phyloP scores from a whole-genome alignment of 2,113 vertebrate species.

The Psophia crepitans region DNA sequence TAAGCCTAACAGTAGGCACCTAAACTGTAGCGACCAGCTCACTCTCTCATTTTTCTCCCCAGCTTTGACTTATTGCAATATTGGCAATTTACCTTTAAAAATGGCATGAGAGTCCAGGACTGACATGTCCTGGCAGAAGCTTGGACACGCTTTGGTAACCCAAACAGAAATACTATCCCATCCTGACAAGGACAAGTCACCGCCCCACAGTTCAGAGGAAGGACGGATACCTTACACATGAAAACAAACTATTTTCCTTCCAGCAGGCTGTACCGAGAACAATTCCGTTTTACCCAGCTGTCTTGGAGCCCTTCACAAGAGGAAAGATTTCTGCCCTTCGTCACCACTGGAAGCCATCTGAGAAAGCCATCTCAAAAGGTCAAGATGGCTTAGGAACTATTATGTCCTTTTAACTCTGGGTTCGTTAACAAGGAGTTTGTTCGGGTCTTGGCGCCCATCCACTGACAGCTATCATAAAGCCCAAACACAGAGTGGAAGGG shows the following conservation, averaged over 20 bases:
- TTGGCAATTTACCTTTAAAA: neutral
- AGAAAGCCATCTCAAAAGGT: constrained; percentile 3
- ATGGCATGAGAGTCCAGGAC: neutral
- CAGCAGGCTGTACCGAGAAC: neutral
- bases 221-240: neutral
- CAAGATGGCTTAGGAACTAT: neutral
- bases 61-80: neutral
- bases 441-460: neutral
- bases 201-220: neutral
- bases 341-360: constrained; percentile 22
- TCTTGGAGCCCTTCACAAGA: neutral
- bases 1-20: neutral
- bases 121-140: neutral
- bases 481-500: neutral
- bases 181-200: neutral
- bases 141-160: neutral
- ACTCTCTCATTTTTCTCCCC: neutral
- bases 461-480: neutral
- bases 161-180: neutral
- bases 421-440: neutral
- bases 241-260: constrained; percentile 17
- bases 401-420: neutral
- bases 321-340: neutral
- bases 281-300: constrained; percentile 3
- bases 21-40: neutral